phyloP scores from a whole-genome alignment of 2,888 invertebrate genomes.

The Scrobipalpa atriplicella region DNA sequence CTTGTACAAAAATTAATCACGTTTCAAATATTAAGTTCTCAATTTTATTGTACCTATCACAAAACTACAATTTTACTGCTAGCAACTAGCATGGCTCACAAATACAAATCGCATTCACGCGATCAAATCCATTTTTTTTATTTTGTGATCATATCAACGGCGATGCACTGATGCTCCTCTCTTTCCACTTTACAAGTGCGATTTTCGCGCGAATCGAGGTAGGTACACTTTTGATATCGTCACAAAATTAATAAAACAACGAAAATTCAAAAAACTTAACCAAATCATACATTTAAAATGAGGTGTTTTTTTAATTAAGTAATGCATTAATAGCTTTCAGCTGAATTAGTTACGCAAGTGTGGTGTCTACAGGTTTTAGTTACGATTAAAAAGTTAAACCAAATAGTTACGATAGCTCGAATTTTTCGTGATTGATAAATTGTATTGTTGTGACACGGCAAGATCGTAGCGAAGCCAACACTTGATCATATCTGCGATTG shows the following conservation, averaged over 20 bases:
- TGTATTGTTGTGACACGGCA: not conserved
- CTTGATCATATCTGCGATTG: not conserved
- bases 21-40: slow-evolving; percentile 66
- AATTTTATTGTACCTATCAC: slow-evolving; percentile 81
- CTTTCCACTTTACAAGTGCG: slow-evolving; percentile 34
- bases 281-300: slow-evolving; percentile 64
- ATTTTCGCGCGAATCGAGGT: slow-evolving; percentile 20
- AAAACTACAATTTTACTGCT: slow-evolving; percentile 79
- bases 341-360: slow-evolving; percentile 43
- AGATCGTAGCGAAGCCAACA: not conserved
- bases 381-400: slow-evolving; percentile 30
- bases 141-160: slow-evolving; percentile 57
- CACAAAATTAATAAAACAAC: slow-evolving; percentile 52
- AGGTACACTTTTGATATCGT: slow-evolving; percentile 19
- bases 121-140: slow-evolving; percentile 51
- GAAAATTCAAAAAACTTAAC: slow-evolving; percentile 65
- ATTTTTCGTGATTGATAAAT: not conserved
- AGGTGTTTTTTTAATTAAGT: slow-evolving; percentile 61
- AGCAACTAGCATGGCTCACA: slow-evolving; percentile 78
- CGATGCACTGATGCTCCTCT: slow-evolving; percentile 12
- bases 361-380: slow-evolving; percentile 40
- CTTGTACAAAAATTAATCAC: slow-evolving; percentile 73
- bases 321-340: slow-evolving; percentile 70
- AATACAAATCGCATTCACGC: slow-evolving; percentile 55
- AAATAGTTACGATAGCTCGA: not conserved